Base-by-base conservation (phyloP, 1,140 invertebrate species). In the Aphelinus atriplicis region DNA sequence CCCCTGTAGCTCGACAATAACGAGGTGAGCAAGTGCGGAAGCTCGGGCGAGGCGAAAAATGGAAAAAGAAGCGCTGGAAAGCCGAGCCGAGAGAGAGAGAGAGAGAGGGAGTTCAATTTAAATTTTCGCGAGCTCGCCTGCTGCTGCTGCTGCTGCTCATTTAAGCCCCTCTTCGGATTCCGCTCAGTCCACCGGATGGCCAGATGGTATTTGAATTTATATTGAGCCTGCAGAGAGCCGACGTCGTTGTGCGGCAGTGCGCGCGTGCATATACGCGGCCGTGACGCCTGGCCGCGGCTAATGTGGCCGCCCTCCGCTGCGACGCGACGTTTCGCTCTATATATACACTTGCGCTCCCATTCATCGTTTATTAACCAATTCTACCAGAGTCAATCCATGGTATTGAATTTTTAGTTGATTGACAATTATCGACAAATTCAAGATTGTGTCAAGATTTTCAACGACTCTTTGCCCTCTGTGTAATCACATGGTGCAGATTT, bases 161-260 rank as follows among this genome's bases (percentile, higher is more conserved):
- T 68, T 67, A 64, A 64, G 73, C 67, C 61, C 73, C 65, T 70
- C 66, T 75, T 75, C 51, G 57, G 71, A 71, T 76, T 76, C 68
- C 48, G 43, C 62, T 71, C 74, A 68, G 74, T 76, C 68, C 74
- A 71, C 74, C 57, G 68, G 56, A 47, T 60, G 51, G 48, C 74
- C 69, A 67, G 69, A 71, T 71, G 74, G 55, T 71, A 71, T 76
- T 71, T 76, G 69, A 71, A 76, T 76, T 76, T 76, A 67, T 76
- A 76, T 71, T 76, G 74, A 76, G 64, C 56, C 57, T 61, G 63
- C 71, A 43, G 43, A 43, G 64, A 10, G 46, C 62, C 57, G 67
- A 2, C 60, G 53, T 42, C 60, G 69, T 47, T 50, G 69, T 4
- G 6, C 57, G 56, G 51, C 55, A 46, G 50, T 50, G 62, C 69